Evolutionary conservation across 2,888 invertebrate genomes (phyloP).

Genomic region (Tinea pellionella): DNA sequence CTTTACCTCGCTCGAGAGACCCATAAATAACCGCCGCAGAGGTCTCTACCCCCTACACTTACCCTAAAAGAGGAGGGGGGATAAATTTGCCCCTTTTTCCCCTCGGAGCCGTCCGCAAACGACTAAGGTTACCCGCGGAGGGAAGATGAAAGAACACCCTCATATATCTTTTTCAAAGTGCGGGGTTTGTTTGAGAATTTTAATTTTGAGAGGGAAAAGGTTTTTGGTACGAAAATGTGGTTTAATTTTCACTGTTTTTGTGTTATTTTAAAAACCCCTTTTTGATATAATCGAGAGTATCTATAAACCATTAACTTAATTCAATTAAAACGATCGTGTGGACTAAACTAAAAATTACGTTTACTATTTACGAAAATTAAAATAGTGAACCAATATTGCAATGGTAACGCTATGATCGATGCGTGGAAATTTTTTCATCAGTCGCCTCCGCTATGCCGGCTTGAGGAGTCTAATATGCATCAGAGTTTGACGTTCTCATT

Average conservation of each 20-base stretch:
- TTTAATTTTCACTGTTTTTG: conserved; percentile 12
- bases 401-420: too few relatives aligned
- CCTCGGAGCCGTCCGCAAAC: conserved; percentile 40
- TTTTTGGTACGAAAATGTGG: conserved; percentile 14
- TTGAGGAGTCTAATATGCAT: too few relatives aligned
- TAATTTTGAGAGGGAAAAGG: conserved; percentile 47
- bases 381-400: too few relatives aligned
- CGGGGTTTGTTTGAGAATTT: conserved; percentile 60
- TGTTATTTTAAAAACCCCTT: neutral
- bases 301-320: neutral
- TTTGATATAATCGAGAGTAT: neutral
- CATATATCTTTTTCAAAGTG: conserved; percentile 68
- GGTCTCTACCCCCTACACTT: conserved; percentile 36
- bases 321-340: neutral
- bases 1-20: conserved; percentile 63
- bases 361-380: neutral
- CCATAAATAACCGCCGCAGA: conserved; percentile 61
- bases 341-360: neutral
- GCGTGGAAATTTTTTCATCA: too few relatives aligned
- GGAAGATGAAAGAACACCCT: conserved; percentile 65
- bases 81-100: conserved; percentile 17
- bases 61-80: conserved; percentile 14
- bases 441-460: too few relatives aligned
- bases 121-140: conserved; percentile 55
- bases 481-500: too few relatives aligned